Conservation (phyloP, 1,140 invertebrate species). For the Oppia nitens region DNA sequence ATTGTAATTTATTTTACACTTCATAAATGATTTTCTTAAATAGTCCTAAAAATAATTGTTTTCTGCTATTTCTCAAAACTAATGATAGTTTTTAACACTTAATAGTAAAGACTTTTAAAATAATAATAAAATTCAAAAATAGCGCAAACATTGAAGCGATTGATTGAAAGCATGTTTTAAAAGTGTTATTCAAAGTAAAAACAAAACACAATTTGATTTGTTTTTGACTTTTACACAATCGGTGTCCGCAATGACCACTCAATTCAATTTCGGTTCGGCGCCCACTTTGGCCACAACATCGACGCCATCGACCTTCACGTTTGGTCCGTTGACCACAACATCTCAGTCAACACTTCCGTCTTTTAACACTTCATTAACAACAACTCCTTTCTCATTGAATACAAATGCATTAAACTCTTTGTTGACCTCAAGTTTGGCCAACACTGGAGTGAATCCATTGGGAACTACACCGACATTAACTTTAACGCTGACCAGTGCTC, state of each 20-base stretch:
- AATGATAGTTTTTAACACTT: no score
- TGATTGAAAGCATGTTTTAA: no score
- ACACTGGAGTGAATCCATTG: background rate
- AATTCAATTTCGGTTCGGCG: background rate
- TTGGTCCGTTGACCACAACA: background rate
- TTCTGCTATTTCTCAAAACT: no score
- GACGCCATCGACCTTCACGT: background rate
- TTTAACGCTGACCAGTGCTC: conserved; percentile 2
- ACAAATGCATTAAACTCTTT: background rate
- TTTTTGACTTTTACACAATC: no score
- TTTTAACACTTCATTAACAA: background rate
- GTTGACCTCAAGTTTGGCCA: background rate
- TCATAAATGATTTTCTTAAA: no score
- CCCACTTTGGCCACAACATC: background rate
- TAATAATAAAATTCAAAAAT: no score
- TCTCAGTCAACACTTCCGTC: background rate
- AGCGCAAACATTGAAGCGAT: no score
- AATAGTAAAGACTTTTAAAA: no score
- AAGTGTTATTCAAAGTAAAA: no score
- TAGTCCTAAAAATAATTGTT: no score
- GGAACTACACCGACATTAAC: conserved; percentile 2
- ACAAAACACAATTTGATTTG: no score
- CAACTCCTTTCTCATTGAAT: background rate
- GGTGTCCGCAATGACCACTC: background rate
- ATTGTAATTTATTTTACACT: no score